Base-by-base conservation (phyloP, 2,113 vertebrate genomes). In the Phoxinus phoxinus region DNA sequence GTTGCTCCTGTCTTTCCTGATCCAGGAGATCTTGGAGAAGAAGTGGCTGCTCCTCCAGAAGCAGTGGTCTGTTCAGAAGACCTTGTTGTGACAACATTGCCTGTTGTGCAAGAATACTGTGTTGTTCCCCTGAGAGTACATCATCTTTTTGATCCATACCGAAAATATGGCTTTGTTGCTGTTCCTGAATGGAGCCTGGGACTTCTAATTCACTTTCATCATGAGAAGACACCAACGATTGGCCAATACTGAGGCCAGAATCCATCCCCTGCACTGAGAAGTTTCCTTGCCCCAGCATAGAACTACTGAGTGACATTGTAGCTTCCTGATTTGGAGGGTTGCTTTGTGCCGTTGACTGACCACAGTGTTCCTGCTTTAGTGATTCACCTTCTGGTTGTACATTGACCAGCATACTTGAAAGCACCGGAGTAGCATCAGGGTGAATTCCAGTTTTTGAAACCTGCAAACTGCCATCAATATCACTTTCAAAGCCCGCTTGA, bases 21-120 rank as follows among this genome's bases (percentile, higher is more conserved):
- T 99, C 98, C 91, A 99, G 90, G 72, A 99, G 97, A 48, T 99
- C 98, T 92, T 99, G 98, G 63, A 99, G 93, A 35, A 99, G 95
- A 2, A 99, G 96, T 0, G 98, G 98, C 91, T 99, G 98, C 1
- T 99, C 98, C 79, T 99, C 97, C 8, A 99, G 91, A 37, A 99
- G 94, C 65, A 99, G 95, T 2, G 97, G 97, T 77, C 97, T 94
- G 8, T 91, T 92, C 92, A 96, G 96, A 56, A 95, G 91, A 76
- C 89, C 94, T 5, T 95, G 96, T 71, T 94, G 96, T 87, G 83
- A 81, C 35, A 97, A 87, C 88, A 95, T 87, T 11, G 94, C 85
- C 89, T 96, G 97, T 0, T 97, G 92, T 81, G 63, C 88, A 56
- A 94, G 81, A 80, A 86, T 81, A 27, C 84, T 87, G 89, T 91